phyloP scores from a whole-genome alignment of 35 echinoderm and acorn worm species.

The Acanthaster planci region DNA sequence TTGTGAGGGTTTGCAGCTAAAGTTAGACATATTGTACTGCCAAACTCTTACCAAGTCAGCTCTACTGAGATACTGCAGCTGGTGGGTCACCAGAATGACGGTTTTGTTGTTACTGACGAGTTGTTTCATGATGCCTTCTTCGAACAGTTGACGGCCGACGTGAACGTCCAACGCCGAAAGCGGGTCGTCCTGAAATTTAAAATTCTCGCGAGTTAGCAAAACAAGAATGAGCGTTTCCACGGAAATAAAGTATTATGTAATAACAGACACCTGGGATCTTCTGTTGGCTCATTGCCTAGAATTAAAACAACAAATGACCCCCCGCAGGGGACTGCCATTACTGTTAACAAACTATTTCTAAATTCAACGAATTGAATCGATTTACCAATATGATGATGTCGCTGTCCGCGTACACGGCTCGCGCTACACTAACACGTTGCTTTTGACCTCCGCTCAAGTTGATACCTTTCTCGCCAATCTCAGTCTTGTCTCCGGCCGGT shows the following conservation, averaged over 20 bases:
- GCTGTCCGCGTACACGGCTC: conserved; percentile 60
- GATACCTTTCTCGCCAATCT: conserved; percentile 91
- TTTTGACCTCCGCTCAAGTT: conserved; percentile 78
- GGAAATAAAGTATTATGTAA: too few relatives aligned
- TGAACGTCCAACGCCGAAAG: conserved; percentile 91
- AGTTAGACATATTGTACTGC: too few relatives aligned
- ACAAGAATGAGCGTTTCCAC: too few relatives aligned
- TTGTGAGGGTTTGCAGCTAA: too few relatives aligned
- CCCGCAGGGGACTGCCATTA: too few relatives aligned
- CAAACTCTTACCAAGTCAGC: conserved; percentile 66
- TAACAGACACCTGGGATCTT: too few relatives aligned
- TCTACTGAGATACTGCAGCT: conserved; percentile 75
- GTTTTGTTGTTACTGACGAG: conserved; percentile 60
- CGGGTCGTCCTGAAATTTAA: conserved; percentile 71
- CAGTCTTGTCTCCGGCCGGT: conserved; percentile 73
- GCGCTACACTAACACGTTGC: conserved; percentile 70
- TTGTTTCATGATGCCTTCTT: conserved; percentile 74
- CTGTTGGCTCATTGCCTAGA: too few relatives aligned
- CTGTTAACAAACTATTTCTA: too few relatives aligned
- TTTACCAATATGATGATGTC: conserved; percentile 72
- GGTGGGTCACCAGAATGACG: conserved; percentile 84
- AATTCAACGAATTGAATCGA: neutral
- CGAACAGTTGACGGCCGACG: conserved; percentile 86
- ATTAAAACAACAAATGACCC: too few relatives aligned
- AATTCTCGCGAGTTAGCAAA: too few relatives aligned